Evolutionary conservation across 2,797 vertebrate genomes (phyloP), one percentile per base, ranked within the genome.

Genomic region (Chromis chromis): DNA sequence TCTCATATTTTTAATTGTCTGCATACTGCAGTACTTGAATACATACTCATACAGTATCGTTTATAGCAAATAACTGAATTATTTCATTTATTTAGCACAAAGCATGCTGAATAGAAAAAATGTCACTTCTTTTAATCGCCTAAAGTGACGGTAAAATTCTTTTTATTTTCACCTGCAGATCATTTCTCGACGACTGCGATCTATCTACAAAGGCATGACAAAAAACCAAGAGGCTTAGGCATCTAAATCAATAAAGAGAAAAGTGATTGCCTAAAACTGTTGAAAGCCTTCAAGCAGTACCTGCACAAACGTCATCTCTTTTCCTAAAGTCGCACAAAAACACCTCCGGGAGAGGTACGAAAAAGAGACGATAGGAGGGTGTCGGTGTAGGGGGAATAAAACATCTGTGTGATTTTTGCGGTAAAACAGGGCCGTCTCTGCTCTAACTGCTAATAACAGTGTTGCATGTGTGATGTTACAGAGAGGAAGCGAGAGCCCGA

Each of bases 21-120:
- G 94, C 93, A 94, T 92, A 95, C 88, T 93, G 94, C 94, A 94
- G 93, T 94, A 95, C 94, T 93, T 89, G 87, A 91, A 93, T 90
- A 93, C 90, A 94, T 94, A 94, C 94, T 93, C 92, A 94, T 95
- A 95, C 93, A 95, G 94, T 94, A 95, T 94, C 85, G 92, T 94
- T 93, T 93, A 94, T 94, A 92, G 92, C 93, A 93, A 94, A 94
- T 95, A 94, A 94, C 91, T 93, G 91, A 93, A 94, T 94, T 94
- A 94, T 93, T 94, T 94, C 85, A 91, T 94, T 94, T 92, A 92
- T 84, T 93, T 94, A 95, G 93, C 93, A 94, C 95, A 94, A 95
- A 91, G 92, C 94, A 95, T 95, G 94, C 94, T 93, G 79, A 90
- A 93, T 94, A 94, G 88, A 94, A 94, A 93, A 88, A 87, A 87